Conservation (phyloP, 2,888 invertebrate species). For the Pseudoips prasinana region DNA sequence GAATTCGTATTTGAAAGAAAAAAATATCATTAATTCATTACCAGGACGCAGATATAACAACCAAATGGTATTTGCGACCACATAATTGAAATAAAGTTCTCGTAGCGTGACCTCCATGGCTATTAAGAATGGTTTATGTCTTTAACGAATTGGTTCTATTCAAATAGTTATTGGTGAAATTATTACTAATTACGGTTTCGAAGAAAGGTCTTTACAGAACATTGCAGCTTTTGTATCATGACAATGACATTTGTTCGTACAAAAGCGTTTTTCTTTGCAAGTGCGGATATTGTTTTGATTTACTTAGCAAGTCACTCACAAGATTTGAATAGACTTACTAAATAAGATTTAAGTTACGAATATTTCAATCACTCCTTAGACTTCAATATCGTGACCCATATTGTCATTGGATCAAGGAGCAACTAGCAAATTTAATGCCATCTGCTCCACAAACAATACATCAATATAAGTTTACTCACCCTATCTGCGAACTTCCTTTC, state of each 20-base stretch:
- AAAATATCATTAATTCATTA: too few species aligned
- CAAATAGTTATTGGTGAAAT: slow-evolving; percentile 39
- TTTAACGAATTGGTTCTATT: slow-evolving; percentile 4
- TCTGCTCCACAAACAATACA: slow-evolving; percentile 59
- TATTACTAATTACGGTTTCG: slow-evolving; percentile 38
- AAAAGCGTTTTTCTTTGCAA: slow-evolving; percentile 4
- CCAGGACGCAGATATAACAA: too few species aligned
- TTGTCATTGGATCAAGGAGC: slow-evolving; percentile 66
- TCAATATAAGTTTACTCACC: slow-evolving; percentile 64
- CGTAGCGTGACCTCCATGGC: too few species aligned
- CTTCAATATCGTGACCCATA: slow-evolving; percentile 54
- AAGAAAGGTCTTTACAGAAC: slow-evolving; percentile 22
- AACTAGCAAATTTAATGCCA: slow-evolving; percentile 59
- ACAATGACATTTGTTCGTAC: slow-evolving; percentile 7
- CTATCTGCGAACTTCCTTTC: slow-evolving; percentile 74
- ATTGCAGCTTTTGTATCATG: slow-evolving; percentile 10
- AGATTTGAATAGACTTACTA: slow-evolving; percentile 12
- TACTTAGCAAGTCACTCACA: slow-evolving; percentile 1
- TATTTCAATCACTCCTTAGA: slow-evolving; percentile 24
- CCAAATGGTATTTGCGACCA: slow-evolving; percentile 43
- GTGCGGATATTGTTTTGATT: slow-evolving; percentile 12
- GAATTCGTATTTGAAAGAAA: too few species aligned
- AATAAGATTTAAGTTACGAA: slow-evolving; percentile 13
- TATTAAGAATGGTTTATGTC: not conserved
- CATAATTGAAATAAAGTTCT: too few species aligned